Base-by-base conservation (phyloP, 2,797 vertebrate genomes). In the Brotogeris chrysoptera region DNA sequence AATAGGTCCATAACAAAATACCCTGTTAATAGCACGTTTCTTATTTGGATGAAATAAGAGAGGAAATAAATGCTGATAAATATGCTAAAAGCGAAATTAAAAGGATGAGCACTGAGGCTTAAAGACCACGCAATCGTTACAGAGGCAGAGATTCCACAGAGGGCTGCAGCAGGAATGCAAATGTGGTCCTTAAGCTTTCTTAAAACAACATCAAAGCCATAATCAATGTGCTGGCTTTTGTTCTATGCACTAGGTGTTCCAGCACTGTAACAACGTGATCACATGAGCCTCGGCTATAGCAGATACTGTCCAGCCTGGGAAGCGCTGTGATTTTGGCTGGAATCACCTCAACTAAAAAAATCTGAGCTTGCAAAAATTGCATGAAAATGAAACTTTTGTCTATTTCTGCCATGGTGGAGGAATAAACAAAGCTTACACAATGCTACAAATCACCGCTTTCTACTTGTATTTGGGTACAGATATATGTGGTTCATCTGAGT, bases 151-250 rank as follows among this genome's bases (percentile, higher is more conserved):
- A 91, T 96, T 95, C 95, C 78, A 86, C 80, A 2, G 74, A 85
- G 86, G 86, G 90, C 86, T 94, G 94, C 78, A 52, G n/a, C 30
- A 60, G 88, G 91, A 96, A 94, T 95, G 93, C 90, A 95, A 96
- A 95, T 95, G 80, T 71, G 91, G 55, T 87, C 90, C 86, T 94
- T 63, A 27, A 92, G 93, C 91, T 79, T 91, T 57, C 91, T 92
- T 88, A 82, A 88, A 95, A 90, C 90, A 94, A 41, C 95, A 94
- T 23, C 92, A 91, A 80, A 90, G 91, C 91, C 93, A 41, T 95
- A 91, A 95, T 95, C 94, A 80, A 61, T 18, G 90, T 65, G 78
- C 86, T 86, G 88, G 60, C 93, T 96, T 96, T 97, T 96, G 94
- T 96, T 95, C 96, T 87, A 71, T 23, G 92, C 95, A 38, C 64